Evolutionary conservation across 2,113 vertebrate species (phyloP).

Genomic region (Pedionomus torquatus): DNA sequence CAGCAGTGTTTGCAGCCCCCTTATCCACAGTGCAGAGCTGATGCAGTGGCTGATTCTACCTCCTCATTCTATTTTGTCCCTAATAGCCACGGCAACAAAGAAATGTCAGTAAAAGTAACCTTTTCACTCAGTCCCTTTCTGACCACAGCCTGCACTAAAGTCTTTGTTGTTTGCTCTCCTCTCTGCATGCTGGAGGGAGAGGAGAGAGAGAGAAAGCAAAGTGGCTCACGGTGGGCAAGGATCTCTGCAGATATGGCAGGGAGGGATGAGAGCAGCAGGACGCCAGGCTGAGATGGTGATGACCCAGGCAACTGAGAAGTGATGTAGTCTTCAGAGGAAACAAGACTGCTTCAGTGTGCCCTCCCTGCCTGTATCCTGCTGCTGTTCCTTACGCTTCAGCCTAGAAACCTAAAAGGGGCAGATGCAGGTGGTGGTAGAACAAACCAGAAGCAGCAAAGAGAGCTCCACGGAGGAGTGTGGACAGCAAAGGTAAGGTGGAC

Average conservation of each 20-base stretch:
- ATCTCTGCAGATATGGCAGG: background rate
- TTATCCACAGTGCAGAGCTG: background rate
- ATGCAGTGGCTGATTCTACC: background rate
- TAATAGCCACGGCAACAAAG: background rate
- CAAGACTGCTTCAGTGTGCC: fast-evolving
- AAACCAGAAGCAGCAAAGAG: background rate
- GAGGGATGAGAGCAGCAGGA: background rate
- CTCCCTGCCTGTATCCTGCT: background rate
- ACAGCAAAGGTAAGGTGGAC: background rate
- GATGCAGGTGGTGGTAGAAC: background rate
- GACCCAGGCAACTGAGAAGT: background rate
- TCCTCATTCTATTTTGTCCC: background rate
- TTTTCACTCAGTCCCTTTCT: background rate
- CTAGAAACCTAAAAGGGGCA: background rate
- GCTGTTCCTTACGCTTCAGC: background rate
- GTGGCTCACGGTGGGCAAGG: background rate
- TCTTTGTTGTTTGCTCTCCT: background rate
- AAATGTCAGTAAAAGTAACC: background rate
- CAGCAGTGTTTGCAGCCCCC: background rate
- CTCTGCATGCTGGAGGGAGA: background rate
- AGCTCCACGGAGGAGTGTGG: background rate
- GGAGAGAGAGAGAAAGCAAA: background rate
- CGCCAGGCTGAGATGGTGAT: background rate
- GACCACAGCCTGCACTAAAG: background rate
- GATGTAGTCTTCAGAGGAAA: background rate